Evolutionary conservation across 1,140 invertebrate species (phyloP), one percentile per base, ranked within the genome.

Genomic region (Drosophila mayri): DNA sequence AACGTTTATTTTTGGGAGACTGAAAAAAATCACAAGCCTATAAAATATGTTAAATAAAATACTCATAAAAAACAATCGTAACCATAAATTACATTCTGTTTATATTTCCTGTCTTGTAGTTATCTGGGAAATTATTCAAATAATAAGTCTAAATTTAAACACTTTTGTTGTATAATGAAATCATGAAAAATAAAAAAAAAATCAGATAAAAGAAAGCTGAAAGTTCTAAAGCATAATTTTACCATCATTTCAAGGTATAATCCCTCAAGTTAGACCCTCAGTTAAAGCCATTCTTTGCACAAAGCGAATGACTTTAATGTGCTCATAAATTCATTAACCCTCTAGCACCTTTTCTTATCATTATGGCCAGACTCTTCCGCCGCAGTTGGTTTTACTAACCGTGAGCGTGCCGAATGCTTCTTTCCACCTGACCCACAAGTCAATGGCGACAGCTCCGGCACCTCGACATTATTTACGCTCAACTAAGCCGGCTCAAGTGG

Each of bases 401-500:
- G 11, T 37, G 30, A 54, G 46, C 66, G 18, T 58, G 60, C 38
- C 70, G 35, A 75, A 75, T 66, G 47, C 40, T 20, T 52, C 46
- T 52, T 54, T 60, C 40, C 62, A 76, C 74, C 46, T 76, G 72
- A 76, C 74, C 74, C 73, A 30, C 16, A 67, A 60, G 41, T 54
- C 47, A 46, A 46, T 46, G 46, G 55, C 25, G 57, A 60, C 40
- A 54, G 46, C 28, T 30, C 54, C 35, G 35, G 20, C 65, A 52
- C 58, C 72, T 60, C 49, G 16, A 57, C 62, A 76, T 76, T 76
- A 76, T 76, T 76, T 76, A 67, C 74, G 74, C 74, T 68, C 62
- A 76, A 76, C 74, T 76, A 76, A 76, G 73, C 37, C 68, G 68
- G 66, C 73, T 76, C 62, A 76, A 76, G 74, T 76, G 50, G 62